Percentiles rank a stretch among this genome's conserved stretches.
These are phyloP conservation scores for Haliclona indistincta DNA, from an alignment of 37 sponge, comb jelly and placozoan genomes.

Conservation along the genomic window DNA sequence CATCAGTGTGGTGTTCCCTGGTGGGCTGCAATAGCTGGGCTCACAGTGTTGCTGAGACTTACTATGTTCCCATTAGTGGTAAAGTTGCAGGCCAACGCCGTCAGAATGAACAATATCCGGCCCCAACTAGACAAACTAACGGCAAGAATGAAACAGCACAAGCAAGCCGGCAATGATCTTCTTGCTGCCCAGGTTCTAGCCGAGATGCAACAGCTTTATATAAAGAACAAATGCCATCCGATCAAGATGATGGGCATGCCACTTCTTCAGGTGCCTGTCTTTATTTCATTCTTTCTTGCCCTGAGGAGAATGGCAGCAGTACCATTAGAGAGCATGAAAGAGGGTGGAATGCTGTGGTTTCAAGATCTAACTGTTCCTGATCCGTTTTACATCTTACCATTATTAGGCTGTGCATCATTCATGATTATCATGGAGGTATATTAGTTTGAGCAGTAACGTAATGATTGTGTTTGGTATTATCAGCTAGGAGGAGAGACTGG, in stretches of 20 bases:
- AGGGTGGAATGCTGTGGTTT: slow-evolving; percentile 85
- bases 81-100: slow-evolving; percentile 40
- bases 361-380: slow-evolving; percentile 79
- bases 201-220: slow-evolving; percentile 45
- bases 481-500: slow-evolving; percentile 82
- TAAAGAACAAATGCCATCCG: slow-evolving; percentile 63
- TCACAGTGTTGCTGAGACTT: slow-evolving; percentile 53
- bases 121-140: slow-evolving; percentile 47
- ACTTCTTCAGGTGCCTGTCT: slow-evolving; percentile 68
- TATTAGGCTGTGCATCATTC: slow-evolving; percentile 53
- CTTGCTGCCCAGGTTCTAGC: slow-evolving; percentile 21
- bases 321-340: slow-evolving; percentile 74
- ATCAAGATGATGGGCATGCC: slow-evolving; percentile 66
- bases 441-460: not conserved
- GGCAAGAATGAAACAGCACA: slow-evolving; percentile 37
- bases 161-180: slow-evolving; percentile 37
- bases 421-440: slow-evolving; percentile 67
- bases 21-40: slow-evolving; percentile 78
- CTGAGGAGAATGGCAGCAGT: slow-evolving; percentile 66
- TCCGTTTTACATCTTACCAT: slow-evolving; percentile 75
- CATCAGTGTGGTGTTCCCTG: slow-evolving; percentile 79
- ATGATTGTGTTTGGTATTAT: not conserved
- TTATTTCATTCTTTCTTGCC: slow-evolving; percentile 75
- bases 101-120: slow-evolving; percentile 59
- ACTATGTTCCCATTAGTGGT: slow-evolving; percentile 63